These are phyloP conservation scores for Corythucha ciliata DNA, from an alignment of 2,888 invertebrate species.

Conservation along the genomic window DNA sequence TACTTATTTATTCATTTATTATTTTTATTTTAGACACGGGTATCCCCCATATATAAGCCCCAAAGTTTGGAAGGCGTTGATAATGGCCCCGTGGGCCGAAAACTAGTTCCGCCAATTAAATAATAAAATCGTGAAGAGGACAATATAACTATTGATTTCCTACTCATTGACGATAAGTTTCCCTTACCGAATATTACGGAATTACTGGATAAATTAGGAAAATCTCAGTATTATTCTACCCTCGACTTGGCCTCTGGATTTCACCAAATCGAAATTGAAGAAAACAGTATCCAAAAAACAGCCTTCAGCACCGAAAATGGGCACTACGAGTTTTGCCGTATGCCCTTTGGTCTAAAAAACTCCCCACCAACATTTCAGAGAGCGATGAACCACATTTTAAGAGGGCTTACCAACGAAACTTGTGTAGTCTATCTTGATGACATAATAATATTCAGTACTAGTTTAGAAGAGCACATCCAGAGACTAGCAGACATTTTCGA, in stretches of 20 bases:
- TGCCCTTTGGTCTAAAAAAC: conserved; percentile 13
- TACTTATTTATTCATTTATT: too few species aligned
- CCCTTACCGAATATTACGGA: conserved; percentile 29
- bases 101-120: too few species aligned
- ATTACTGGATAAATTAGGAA: conserved; percentile 31
- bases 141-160: too few species aligned
- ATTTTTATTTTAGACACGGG: too few species aligned
- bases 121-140: too few species aligned
- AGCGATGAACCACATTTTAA: conserved; percentile 16
- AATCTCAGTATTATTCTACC: conserved; percentile 31
- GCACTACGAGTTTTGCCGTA: conserved; percentile 18
- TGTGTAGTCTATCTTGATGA: conserved; percentile 25
- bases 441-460: conserved; percentile 20
- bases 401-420: conserved; percentile 2
- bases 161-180: conserved; percentile 7
- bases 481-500: conserved; percentile 18
- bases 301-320: conserved; percentile 22
- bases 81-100: too few species aligned
- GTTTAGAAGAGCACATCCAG: conserved; percentile 20
- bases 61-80: too few species aligned
- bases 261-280: conserved; percentile 31
- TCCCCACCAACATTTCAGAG: conserved; percentile 7
- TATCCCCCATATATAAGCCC: too few species aligned
- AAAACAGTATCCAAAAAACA: conserved; percentile 7
- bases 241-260: conserved; percentile 34